Conservation (phyloP, 92 coral and sea anemone species). For the Zoanthus sociatus region DNA sequence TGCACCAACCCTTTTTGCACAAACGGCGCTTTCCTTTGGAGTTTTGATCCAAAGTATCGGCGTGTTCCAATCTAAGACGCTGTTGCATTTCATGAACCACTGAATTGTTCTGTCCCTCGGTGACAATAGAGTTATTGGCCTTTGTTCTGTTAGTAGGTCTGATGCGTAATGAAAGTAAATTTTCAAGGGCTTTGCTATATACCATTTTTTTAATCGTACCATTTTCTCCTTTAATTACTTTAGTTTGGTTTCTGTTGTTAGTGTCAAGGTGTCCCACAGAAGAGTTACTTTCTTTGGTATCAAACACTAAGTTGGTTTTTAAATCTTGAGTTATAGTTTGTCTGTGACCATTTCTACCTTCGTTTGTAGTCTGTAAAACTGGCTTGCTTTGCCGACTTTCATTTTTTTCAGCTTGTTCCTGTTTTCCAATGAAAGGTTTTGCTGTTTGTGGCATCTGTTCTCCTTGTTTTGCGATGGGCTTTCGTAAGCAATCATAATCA, state of each 20-base stretch:
- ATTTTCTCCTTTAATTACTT: background rate
- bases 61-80: background rate
- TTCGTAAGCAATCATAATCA: no score
- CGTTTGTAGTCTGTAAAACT: background rate
- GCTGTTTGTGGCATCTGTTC: background rate
- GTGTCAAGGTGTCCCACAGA: background rate
- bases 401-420: background rate
- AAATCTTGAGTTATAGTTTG: background rate
- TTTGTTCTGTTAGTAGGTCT: background rate
- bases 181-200: background rate
- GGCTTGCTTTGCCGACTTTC: background rate
- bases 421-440: background rate
- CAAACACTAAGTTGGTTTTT: background rate
- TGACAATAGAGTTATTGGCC: background rate
- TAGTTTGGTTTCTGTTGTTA: background rate
- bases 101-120: background rate
- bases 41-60: background rate
- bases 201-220: background rate
- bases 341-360: background rate
- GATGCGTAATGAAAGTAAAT: background rate
- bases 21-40: background rate
- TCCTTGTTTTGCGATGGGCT: background rate
- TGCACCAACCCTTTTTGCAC: constrained; percentile 19
- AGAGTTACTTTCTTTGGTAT: background rate
- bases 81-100: background rate